A percentile compares a stretch with the other conserved stretches of the same genome.
Evolutionary conservation across 2,888 invertebrate species (phyloP).

Genomic region (Ophion ventricosus): DNA sequence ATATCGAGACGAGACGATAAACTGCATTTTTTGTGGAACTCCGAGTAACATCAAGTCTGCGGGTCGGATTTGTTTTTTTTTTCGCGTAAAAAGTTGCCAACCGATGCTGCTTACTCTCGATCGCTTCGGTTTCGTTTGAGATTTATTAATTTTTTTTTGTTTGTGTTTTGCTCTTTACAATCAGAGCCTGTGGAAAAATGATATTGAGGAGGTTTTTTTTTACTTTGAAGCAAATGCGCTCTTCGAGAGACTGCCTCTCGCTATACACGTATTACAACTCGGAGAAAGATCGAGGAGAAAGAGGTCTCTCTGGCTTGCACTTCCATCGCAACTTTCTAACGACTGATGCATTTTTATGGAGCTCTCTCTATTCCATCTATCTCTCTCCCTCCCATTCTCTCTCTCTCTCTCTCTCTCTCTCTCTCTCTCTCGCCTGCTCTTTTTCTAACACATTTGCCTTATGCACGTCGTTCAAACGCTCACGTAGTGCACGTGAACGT

Average conservation of each 20-base stretch:
- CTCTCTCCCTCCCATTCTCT: constrained; percentile 27
- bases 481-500: constrained; percentile 23
- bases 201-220: constrained; percentile 3
- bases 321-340: constrained; percentile 63
- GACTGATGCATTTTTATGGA: constrained; percentile 64
- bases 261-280: constrained; percentile 16
- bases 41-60: neutral
- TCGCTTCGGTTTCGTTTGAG: constrained; percentile 1
- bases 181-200: neutral
- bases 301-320: constrained; percentile 58
- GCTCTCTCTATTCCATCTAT: constrained; percentile 57
- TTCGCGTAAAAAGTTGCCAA: neutral
- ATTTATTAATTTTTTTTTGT: constrained; percentile 1
- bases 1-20: constrained; percentile 4
- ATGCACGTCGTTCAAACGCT: constrained; percentile 31
- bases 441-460: constrained; percentile 24
- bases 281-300: constrained; percentile 62
- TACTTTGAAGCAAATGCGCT: constrained; percentile 11
- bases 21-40: constrained; percentile 6
- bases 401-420: constrained; percentile 51
- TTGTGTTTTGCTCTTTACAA: neutral
- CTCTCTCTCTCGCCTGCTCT: constrained; percentile 45
- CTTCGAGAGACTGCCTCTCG: constrained; percentile 38
- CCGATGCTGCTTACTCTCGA: neutral
- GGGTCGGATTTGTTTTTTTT: neutral